Conservation (phyloP, 1,140 invertebrate genomes). For the Nomia melanderi region DNA sequence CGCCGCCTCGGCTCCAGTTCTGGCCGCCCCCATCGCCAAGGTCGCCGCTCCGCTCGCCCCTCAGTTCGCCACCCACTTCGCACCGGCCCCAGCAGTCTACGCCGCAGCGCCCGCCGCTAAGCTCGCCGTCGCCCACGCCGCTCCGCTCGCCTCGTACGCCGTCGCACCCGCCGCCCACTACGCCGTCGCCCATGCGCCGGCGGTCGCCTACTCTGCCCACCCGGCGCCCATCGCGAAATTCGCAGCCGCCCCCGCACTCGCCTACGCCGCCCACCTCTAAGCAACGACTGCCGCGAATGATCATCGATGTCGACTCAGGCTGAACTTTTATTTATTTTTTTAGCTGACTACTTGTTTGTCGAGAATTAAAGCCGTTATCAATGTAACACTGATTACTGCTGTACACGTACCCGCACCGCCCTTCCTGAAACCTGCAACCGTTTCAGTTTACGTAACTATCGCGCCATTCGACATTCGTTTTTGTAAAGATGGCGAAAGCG, state of each 20-base stretch:
- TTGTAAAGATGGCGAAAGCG: too few relatives aligned
- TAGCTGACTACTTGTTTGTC: conserved; percentile 56
- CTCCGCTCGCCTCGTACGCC: conserved; percentile 24
- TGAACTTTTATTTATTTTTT: conserved; percentile 61
- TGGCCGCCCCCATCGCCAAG: conserved; percentile 35
- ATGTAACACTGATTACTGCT: background rate
- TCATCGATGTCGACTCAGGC: conserved; percentile 55
- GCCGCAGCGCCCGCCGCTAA: conserved; percentile 22
- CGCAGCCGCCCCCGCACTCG: conserved; percentile 23
- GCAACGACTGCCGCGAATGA: background rate
- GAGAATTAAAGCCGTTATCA: conserved; percentile 60
- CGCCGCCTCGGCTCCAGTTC: conserved; percentile 31
- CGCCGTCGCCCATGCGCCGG: conserved; percentile 30
- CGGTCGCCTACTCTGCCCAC: conserved; percentile 23
- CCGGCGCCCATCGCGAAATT: conserved; percentile 9
- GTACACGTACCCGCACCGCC: background rate
- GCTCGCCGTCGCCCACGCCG: conserved; percentile 24
- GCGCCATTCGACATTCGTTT: too few relatives aligned
- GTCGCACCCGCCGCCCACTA: background rate
- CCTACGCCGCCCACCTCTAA: conserved; percentile 45
- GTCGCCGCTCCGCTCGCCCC: conserved; percentile 53
- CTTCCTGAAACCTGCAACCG: too few relatives aligned
- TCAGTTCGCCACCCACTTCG: conserved; percentile 15
- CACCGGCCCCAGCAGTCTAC: conserved; percentile 27
- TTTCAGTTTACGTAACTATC: too few relatives aligned